Percentiles rank a stretch among this genome's conserved stretches.
These are phyloP conservation scores for Zaprionus vittiger DNA, from an alignment of 1,140 invertebrate species.

Conservation along the genomic window DNA sequence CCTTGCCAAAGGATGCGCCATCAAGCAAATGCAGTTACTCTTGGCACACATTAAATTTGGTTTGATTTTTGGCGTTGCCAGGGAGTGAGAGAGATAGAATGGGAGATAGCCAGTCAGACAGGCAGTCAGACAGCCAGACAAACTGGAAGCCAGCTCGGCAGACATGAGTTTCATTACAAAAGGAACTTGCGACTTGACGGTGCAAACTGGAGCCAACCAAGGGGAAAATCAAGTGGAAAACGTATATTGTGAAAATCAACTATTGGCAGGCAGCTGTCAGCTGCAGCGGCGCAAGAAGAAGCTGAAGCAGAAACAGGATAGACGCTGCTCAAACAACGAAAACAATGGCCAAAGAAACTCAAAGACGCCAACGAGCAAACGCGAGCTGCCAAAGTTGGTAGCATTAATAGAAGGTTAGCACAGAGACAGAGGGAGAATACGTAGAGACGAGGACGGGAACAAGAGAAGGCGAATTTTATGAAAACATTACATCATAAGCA, in stretches of 20 bases:
- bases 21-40: slow-evolving; percentile 55
- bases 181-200: slow-evolving; percentile 15
- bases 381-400: slow-evolving; percentile 46
- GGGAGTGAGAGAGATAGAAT: neutral
- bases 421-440: neutral
- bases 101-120: slow-evolving; percentile 5
- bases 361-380: slow-evolving; percentile 44
- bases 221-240: slow-evolving; percentile 74
- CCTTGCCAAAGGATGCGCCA: slow-evolving; percentile 36
- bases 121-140: neutral
- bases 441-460: neutral
- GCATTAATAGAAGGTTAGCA: slow-evolving; percentile 51
- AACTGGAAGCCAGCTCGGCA: neutral
- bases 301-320: slow-evolving; percentile 12
- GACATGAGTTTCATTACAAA: slow-evolving; percentile 13
- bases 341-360: slow-evolving; percentile 62
- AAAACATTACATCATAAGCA: slow-evolving; percentile 81
- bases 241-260: slow-evolving; percentile 77
- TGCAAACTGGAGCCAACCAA: slow-evolving; percentile 47
- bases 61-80: slow-evolving; percentile 43
- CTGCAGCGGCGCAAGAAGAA: slow-evolving; percentile 37
- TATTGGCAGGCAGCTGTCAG: slow-evolving; percentile 81
- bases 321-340: slow-evolving; percentile 68
- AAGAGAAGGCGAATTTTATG: slow-evolving; percentile 48
- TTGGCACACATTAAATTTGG: slow-evolving; percentile 59